Conservation (phyloP, 1,140 invertebrate species). For the Megalonaias nervosa region DNA sequence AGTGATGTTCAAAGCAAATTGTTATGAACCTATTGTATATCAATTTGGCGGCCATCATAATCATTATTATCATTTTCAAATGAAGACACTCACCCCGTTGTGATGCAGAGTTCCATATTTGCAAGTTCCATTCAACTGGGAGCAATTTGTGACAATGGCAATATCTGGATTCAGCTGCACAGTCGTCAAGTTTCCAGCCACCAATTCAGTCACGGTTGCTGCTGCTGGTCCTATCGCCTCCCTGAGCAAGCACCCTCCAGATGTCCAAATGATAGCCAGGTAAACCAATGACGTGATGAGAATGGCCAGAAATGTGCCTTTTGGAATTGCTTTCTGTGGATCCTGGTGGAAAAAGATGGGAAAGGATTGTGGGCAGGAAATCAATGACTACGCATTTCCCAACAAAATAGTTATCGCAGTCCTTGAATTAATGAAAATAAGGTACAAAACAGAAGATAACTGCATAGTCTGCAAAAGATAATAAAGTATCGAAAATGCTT, state of each 20-base stretch:
- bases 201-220: not conserved
- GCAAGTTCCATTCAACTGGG: constrained; percentile 71
- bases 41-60: no score
- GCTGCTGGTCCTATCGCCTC: constrained; percentile 82
- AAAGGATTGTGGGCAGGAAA: no score
- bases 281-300: constrained; percentile 88
- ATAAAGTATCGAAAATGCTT: no score
- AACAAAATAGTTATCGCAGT: no score
- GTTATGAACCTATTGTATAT: no score
- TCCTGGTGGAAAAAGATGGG: constrained; percentile 76
- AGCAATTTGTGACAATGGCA: constrained; percentile 34
- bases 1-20: no score
- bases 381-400: no score
- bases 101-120: constrained; percentile 85
- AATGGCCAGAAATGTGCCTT: constrained; percentile 91
- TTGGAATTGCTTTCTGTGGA: constrained; percentile 77
- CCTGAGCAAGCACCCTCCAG: constrained; percentile 79
- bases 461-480: no score
- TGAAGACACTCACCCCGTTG: constrained; percentile 62
- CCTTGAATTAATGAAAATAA: no score
- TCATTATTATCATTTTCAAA: no score
- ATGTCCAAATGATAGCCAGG: constrained; percentile 83
- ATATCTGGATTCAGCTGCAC: constrained; percentile 5
- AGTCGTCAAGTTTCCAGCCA: constrained; percentile 9
- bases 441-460: no score